Conservation (phyloP, 2,888 invertebrate genomes). For the Helleia helle region DNA sequence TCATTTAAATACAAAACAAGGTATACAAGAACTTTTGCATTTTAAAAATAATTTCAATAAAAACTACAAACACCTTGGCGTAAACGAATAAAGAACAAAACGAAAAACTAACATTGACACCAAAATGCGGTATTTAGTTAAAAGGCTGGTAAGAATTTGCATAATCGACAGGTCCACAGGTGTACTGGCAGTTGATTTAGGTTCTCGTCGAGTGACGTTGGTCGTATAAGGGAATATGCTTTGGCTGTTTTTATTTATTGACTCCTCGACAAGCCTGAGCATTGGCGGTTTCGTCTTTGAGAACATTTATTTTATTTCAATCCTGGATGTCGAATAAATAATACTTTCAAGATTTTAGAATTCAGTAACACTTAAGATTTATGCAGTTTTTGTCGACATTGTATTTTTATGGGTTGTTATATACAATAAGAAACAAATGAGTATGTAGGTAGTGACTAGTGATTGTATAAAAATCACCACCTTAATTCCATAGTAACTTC, state of each 20-base stretch:
- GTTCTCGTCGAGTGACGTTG: slow-evolving; percentile 46
- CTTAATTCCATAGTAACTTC: too few species aligned
- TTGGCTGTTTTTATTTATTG: slow-evolving; percentile 54
- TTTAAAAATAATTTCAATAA: slow-evolving; percentile 6
- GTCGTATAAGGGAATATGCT: slow-evolving; percentile 59
- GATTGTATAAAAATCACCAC: too few species aligned
- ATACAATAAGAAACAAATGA: too few species aligned
- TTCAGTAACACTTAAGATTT: too few species aligned
- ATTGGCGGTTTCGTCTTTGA: not conserved
- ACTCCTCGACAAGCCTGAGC: slow-evolving; percentile 24
- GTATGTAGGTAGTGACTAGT: too few species aligned
- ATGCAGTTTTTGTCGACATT: too few species aligned
- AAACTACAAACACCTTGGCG: not conserved
- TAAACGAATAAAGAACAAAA: slow-evolving; percentile 8
- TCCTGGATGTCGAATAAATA: not conserved
- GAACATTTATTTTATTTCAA: slow-evolving; percentile 3
- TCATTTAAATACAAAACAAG: too few species aligned
- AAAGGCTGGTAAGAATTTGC: slow-evolving; percentile 56
- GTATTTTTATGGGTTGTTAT: too few species aligned
- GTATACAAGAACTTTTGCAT: too few species aligned
- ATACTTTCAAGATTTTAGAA: too few species aligned
- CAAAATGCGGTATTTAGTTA: slow-evolving; percentile 27
- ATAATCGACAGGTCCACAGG: slow-evolving; percentile 70
- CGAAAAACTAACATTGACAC: slow-evolving; percentile 20
- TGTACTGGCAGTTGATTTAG: slow-evolving; percentile 67